phyloP scores from a whole-genome alignment of 1,140 invertebrate species.

The Plutomurus gul region DNA sequence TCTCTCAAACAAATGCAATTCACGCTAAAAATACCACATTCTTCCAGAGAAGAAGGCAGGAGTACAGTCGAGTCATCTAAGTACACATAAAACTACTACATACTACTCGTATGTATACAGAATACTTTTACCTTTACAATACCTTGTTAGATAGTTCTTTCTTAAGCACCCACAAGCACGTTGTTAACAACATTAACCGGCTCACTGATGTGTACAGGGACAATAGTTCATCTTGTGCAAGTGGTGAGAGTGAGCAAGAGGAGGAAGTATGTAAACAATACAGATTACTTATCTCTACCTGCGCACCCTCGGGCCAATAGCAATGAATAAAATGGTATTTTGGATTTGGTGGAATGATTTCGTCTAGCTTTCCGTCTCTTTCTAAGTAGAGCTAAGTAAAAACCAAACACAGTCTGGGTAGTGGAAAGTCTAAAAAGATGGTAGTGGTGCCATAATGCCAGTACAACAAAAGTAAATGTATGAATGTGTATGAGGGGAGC shows the following conservation, averaged over 20 bases:
- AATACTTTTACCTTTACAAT: too few species aligned
- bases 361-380: too few species aligned
- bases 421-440: not conserved
- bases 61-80: too few species aligned
- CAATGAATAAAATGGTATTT: conserved; percentile 19
- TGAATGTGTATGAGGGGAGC: not conserved
- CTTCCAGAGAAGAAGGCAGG: not conserved
- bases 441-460: not conserved
- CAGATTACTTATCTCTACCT: conserved; percentile 6
- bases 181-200: too few species aligned
- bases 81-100: too few species aligned
- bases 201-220: too few species aligned
- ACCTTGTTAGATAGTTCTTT: too few species aligned
- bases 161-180: too few species aligned
- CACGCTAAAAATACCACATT: not conserved
- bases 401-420: not conserved
- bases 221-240: not conserved
- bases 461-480: not conserved
- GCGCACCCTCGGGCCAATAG: not conserved
- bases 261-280: conserved; percentile 3
- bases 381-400: not conserved
- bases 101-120: too few species aligned
- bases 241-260: not conserved
- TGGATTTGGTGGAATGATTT: conserved; percentile 1
- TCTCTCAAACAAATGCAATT: not conserved